These are phyloP conservation scores for Druon quercuslanigerum DNA, from an alignment of 1,140 invertebrate genomes.

Conservation along the genomic window DNA sequence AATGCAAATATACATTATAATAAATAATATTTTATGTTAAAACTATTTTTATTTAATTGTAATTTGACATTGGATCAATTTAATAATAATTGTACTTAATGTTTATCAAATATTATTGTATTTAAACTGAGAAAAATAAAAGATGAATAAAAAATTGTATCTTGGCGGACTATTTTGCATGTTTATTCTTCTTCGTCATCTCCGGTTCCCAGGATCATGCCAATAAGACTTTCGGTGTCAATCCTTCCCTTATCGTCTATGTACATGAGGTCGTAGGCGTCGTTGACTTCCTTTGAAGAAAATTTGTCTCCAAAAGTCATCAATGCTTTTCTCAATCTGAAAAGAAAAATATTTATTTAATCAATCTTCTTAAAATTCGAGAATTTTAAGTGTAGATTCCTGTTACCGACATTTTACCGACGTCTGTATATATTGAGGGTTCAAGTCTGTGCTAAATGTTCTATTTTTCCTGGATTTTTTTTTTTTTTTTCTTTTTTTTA, in stretches of 20 bases:
- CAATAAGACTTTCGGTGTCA: conserved; percentile 91
- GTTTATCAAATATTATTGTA: neutral
- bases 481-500: no score
- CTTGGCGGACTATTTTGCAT: neutral
- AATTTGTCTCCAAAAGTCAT: conserved; percentile 98
- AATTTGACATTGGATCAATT: neutral
- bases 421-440: no score
- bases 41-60: conserved; percentile 27
- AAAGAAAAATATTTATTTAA: conserved; percentile 44
- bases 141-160: no score
- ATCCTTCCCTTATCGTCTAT: conserved; percentile 95
- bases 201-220: conserved; percentile 88
- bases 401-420: no score
- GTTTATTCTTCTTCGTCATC: conserved; percentile 80
- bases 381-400: no score
- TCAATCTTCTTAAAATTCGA: no score
- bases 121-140: conserved; percentile 1
- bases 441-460: no score
- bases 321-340: conserved; percentile 92
- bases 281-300: conserved; percentile 91
- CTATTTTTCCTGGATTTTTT: no score
- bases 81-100: conserved; percentile 11
- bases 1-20: neutral
- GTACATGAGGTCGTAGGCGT: conserved; percentile 95
- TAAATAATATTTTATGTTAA: neutral